Evolutionary conservation across 2,113 vertebrate genomes (phyloP).

Genomic region (Myodes glareolus): DNA sequence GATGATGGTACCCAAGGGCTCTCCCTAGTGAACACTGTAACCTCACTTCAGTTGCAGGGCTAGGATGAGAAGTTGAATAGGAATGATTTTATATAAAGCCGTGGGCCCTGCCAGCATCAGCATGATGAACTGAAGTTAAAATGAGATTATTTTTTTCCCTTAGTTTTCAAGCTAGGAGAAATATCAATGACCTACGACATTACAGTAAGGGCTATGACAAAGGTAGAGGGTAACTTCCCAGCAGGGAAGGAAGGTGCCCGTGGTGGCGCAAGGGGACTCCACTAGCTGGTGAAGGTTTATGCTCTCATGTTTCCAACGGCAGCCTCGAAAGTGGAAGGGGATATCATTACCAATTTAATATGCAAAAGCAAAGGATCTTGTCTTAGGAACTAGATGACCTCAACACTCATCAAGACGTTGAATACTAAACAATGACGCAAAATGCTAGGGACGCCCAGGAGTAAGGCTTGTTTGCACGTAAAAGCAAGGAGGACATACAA

Average conservation of each 20-base stretch:
- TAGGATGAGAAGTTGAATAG: not conserved
- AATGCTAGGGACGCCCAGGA: not conserved
- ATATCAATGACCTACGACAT: not conserved
- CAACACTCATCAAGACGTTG: not conserved
- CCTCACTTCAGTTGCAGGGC: not conserved
- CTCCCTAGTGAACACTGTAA: slow-evolving; percentile 27
- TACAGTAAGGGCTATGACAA: not conserved
- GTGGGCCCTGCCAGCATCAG: not conserved
- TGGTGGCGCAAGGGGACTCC: not conserved
- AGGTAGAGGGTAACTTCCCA: not conserved
- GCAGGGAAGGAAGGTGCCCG: not conserved
- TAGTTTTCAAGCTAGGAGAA: slow-evolving; percentile 20
- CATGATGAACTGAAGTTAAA: not conserved
- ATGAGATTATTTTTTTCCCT: not conserved
- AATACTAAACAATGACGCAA: not conserved
- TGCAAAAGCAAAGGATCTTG: not conserved
- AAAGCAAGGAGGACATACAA: not conserved
- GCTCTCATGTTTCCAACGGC: not conserved
- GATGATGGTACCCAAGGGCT: slow-evolving; percentile 55
- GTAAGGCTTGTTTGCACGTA: not conserved
- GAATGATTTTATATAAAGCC: not conserved
- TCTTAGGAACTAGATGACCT: not conserved
- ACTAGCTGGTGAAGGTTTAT: not conserved
- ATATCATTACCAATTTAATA: not conserved
- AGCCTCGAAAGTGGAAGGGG: slow-evolving; percentile 3